Base-by-base conservation (phyloP, 2,113 vertebrate species). In the Ctenomys sociabilis region DNA sequence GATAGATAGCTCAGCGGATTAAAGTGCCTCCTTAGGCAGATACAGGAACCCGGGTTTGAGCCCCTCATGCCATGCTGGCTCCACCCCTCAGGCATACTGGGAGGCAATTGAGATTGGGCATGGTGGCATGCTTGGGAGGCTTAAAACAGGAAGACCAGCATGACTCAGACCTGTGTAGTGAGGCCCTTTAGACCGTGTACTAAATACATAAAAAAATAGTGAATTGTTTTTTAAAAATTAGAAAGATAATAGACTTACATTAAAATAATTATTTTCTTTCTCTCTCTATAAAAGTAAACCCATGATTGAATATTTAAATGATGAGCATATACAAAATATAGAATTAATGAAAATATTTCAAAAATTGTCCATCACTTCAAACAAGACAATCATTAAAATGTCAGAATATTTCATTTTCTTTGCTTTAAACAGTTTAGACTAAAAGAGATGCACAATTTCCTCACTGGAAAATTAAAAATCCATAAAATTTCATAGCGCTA, bases 261-360 rank as follows among this genome's bases (percentile, higher is more conserved):
- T 54, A 9, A 61, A 83, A 21, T 17, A 63, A 52, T 52, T 77
- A 57, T 88, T 80, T 87, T 82, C 30, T 91, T 64, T 52, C 7
- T 88, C 28, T 52, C 7, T 88, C 28, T 26, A 1, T 75, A 32
- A 77, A 92, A 85, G 63, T 63, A 45, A 64, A 45, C 2, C 28
- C 14, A 49, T 78, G 77, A 85, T 59, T 66, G 1, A 80, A 52
- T 64, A 26, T 59, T 92, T 77, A 91, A 49, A 64, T 91, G 7
- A 37, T 45, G 9, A 92, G 52, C 93, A 40, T 61, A 80, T 17
- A n/a, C n/a, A 96, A 94, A 80, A 83, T 72, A 72, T 26, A 54
- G 4, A 90, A 22, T 0, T 86, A 89, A 45, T 92, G 11, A 37
- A 89, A 72, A 43, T 59, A 81, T 85, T 97, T 91, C n/a, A 63